Percentiles rank a stretch among this genome's conserved stretches.
These are phyloP conservation scores for Ranitomeya variabilis DNA, from an alignment of 2,113 vertebrate species.

Conservation along the genomic window DNA sequence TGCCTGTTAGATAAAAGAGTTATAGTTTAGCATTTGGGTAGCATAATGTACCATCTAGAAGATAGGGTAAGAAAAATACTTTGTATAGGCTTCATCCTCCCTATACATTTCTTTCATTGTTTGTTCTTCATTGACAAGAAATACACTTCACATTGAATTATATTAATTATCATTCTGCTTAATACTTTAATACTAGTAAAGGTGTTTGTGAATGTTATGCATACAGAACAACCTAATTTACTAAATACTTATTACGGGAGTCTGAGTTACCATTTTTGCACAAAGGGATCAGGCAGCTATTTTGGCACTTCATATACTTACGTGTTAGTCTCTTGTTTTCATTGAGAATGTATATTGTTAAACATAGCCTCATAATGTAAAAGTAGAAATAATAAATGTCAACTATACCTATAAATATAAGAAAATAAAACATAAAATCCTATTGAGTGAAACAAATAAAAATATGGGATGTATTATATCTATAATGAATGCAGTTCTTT, in stretches of 20 bases:
- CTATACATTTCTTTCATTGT: background rate
- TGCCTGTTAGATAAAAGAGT: background rate
- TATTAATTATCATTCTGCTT: background rate
- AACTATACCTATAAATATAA: too few species aligned
- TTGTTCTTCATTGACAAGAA: background rate
- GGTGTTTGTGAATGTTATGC: background rate
- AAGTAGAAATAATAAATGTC: too few species aligned
- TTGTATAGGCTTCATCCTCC: background rate
- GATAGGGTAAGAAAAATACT: background rate
- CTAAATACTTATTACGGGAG: background rate
- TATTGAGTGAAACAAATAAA: too few species aligned
- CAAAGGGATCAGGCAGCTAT: too few species aligned
- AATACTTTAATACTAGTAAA: background rate
- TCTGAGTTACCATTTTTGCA: too few species aligned
- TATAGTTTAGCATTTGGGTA: background rate
- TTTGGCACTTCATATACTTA: too few species aligned
- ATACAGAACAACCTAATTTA: background rate
- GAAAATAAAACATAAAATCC: too few species aligned
- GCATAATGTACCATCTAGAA: background rate
- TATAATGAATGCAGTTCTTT: too few species aligned
- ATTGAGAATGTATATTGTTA: too few species aligned
- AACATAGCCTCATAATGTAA: too few species aligned
- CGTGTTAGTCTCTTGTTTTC: too few species aligned
- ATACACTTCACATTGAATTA: background rate
- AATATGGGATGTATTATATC: too few species aligned